Base-by-base conservation (phyloP, 1,140 invertebrate species). In the Phymastichus coffea region DNA sequence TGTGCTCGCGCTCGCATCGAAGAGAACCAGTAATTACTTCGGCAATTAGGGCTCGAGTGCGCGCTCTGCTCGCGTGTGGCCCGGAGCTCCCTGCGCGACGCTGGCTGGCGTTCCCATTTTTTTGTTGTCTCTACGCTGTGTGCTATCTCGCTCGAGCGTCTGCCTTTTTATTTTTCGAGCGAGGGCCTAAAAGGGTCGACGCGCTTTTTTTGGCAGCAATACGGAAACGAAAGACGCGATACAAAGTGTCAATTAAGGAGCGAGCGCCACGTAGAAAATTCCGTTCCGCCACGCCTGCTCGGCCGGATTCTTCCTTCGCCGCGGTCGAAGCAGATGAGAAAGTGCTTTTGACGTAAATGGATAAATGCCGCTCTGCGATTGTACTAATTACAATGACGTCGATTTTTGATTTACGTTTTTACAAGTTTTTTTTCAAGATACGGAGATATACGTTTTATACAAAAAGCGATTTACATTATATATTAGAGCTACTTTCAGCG, bases 221-320 rank as follows among this genome's bases (percentile, higher is more conserved):
- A 56, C 65, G 66, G 67, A 68, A 69, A 70, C 23, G 48, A 51
- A 46, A 44, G 51, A 52, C 54, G 55, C 53, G 55, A 69, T 65
- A 69, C 62, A 57, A 67, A 72, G 57, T 67, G 66, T 72, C 71
- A 78, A 78, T 76, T 75, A 78, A 71, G 66, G 57, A 61, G 52
- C 43, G 23, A 63, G 63, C 58, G 60, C 64, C 66, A 49, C 56
- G 51, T 49, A 61, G 61, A 66, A n/a, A n/a, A 67, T 70, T 66
- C 63, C 25, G 23, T 17, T n/a, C 41, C 30, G 61, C 64, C 62
- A 67, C 59, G 65, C 60, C 66, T 54, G 65, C n/a, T n/a, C n/a
- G n/a, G n/a, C 49, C 54, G 59, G 65, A 66, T 70, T 69, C 70
- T 67, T 61, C 25, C 38, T 37, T 43, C 44, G 9, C 46, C 22